Percentiles rank a stretch among this genome's conserved stretches.
Conservation (phyloP, 2,113 vertebrate species). For the Isichthys henryi region DNA sequence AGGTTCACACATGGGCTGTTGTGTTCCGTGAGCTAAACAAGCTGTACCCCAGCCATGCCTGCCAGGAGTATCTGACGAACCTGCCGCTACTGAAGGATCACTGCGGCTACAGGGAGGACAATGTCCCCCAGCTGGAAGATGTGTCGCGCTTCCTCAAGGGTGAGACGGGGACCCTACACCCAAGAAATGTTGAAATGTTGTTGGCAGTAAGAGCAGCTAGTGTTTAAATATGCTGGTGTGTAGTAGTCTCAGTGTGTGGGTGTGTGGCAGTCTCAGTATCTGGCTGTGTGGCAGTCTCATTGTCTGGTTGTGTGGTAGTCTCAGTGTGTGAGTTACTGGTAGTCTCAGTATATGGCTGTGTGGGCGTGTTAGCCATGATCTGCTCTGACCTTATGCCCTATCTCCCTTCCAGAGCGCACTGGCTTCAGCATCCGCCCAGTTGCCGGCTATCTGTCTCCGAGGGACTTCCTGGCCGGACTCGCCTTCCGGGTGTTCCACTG, state of each 20-base stretch:
- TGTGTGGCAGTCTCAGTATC: no score
- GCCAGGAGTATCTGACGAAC: constrained; percentile 90
- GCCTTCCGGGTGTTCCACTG: constrained; percentile 98
- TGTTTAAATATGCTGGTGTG: background rate
- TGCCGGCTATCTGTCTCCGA: constrained; percentile 87
- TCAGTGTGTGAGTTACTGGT: background rate
- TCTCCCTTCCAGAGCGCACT: constrained; percentile 66
- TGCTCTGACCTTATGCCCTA: background rate
- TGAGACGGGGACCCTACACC: constrained; percentile 35
- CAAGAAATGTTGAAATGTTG: no score
- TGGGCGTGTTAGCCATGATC: background rate
- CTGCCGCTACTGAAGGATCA: constrained; percentile 83
- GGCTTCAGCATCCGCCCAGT: constrained; percentile 94
- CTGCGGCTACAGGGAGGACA: constrained; percentile 90
- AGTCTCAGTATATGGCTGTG: background rate
- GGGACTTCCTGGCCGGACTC: constrained; percentile 93
- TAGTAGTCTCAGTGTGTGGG: background rate
- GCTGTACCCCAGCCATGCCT: constrained; percentile 88
- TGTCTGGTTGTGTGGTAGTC: background rate
- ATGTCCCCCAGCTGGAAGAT: constrained; percentile 93
- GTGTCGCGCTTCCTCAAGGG: constrained; percentile 90
- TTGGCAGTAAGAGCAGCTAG: background rate
- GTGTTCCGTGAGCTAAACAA: constrained; percentile 89
- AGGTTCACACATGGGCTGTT: constrained; percentile 89
- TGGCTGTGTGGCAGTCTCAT: no score